Base-by-base conservation (phyloP, 1,140 invertebrate species). In the Drosophila teissieri region DNA sequence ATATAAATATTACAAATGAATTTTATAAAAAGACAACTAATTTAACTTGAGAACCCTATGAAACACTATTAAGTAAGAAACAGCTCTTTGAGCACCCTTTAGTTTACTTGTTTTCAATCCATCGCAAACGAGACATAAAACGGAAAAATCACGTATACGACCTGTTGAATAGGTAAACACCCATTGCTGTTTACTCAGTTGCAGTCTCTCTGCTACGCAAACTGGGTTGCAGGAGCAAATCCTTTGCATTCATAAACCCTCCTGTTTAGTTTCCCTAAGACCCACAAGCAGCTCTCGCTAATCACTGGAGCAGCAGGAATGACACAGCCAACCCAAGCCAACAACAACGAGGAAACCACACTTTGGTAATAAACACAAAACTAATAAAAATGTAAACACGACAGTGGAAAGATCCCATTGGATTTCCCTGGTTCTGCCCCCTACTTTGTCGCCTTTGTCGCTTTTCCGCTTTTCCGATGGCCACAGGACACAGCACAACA, bases 351-450 rank as follows among this genome's bases (percentile, higher is more conserved):
- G 19, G 19, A 19, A 45, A 63, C 63, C 64, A 42, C 68, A 73
- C 44, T 74, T 39, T 63, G 8, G 58, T 31, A 51, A 78, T 82
- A 82, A 82, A 86, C 78, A 82, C 56, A 67, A 83, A 88, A 88
- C 84, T 86, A 86, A 86, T 89, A 86, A 86, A 86, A 86, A 88
- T 86, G 79, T 86, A 89, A 83, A 83, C 76, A 79, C 80, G 58
- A 44, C 60, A 63, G 56, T 49, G 73, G 37, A 42, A 37, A 75
- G 56, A 78, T 60, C 49, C 60, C 48, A 48, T 56, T 60, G 44
- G 45, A 37, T 58, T 58, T 58, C 19, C 34, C 42, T 3, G 22
- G 31, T 11, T 31, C 39, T 67, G 8, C 34, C 14, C 22, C 12
- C 14, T 14, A 22, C 19, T 49, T 6, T 49, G 3, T 44, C 37